A percentile compares a stretch with the other conserved stretches of the same genome.
Evolutionary conservation across 1,140 invertebrate genomes (phyloP).

Genomic region (Nebria ingens): DNA sequence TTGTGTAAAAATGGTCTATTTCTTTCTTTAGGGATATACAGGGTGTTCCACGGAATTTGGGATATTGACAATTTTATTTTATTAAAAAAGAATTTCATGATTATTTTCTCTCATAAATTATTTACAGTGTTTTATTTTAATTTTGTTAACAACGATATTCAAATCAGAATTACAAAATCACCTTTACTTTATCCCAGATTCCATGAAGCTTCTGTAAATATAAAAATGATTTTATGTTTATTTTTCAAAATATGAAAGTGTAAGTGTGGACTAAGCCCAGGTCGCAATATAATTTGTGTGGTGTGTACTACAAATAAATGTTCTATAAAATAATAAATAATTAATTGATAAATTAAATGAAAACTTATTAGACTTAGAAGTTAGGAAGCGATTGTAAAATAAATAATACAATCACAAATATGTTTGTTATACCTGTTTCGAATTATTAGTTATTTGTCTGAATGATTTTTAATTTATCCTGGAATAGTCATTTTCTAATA

Average conservation of each 20-base stretch:
- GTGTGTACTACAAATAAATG: conserved; percentile 5
- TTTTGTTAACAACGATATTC: too few species aligned
- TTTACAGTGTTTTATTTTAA: too few species aligned
- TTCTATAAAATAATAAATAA: conserved; percentile 2
- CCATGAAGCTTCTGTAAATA: neutral
- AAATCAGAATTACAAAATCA: too few species aligned
- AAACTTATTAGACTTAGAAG: neutral
- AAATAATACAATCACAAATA: neutral
- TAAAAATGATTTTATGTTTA: too few species aligned
- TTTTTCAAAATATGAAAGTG: too few species aligned
- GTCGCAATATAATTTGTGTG: conserved; percentile 5
- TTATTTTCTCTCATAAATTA: too few species aligned
- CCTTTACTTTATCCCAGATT: too few species aligned
- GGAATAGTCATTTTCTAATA: too few species aligned
- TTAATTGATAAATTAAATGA: neutral
- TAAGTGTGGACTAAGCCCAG: neutral
- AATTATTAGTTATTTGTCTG: neutral
- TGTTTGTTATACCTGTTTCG: neutral
- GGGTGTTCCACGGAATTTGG: too few species aligned
- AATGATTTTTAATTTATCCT: neutral
- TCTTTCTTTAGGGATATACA: too few species aligned
- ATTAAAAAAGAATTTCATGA: too few species aligned
- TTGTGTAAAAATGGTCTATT: neutral
- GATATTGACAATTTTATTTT: too few species aligned
- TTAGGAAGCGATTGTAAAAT: neutral